Base-by-base conservation (phyloP, 2,888 invertebrate genomes). In the Sinhomidia bicolor region DNA sequence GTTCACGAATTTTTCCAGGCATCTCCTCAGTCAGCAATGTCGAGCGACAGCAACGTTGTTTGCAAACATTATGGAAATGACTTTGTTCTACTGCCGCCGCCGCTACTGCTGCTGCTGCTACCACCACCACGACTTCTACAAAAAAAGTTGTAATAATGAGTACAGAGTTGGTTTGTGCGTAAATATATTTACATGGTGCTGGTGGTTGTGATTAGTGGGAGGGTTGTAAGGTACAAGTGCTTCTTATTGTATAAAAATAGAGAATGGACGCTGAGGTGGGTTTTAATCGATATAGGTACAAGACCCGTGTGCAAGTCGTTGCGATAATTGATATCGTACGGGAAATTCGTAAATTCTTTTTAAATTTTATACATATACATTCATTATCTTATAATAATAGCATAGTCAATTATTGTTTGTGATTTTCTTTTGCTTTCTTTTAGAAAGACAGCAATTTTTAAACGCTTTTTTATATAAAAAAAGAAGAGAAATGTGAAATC, bases 241-340 rank as follows among this genome's bases (percentile, higher is more conserved):
- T 85, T 89, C 85, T 89, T 89, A 89, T 85, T 80, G 32, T 89
- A 85, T 85, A 88, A 87, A 87, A 79, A 82, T 88, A 90, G 90
- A 90, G 87, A 90, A 90, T 90, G 90, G 89, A 90, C 90, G 47
- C 89, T 90, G 90, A 90, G 83, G 89, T 81, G 84, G 89, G 82
- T 87, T 91, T 90, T 89, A 89, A 91, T 91, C 91, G 90, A 91
- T 91, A 89, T 89, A 91, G 91, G 90, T 91, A 89, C 88, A 91
- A 89, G 86, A 85, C 90, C 88, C 89, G 90, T 88, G 91, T 91
- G 85, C 91, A 90, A 90, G 90, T 88, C 90, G 91, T 91, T 87
- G 91, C 91, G 85, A 85, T 90, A 85, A 89, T 90, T 82, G 90
- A 90, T 89, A 89, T 91, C 84, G 91, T 91, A 91, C 90, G 90